phyloP scores from a whole-genome alignment of 1,140 invertebrate genomes.

The Gonioctena quinquepunctata region DNA sequence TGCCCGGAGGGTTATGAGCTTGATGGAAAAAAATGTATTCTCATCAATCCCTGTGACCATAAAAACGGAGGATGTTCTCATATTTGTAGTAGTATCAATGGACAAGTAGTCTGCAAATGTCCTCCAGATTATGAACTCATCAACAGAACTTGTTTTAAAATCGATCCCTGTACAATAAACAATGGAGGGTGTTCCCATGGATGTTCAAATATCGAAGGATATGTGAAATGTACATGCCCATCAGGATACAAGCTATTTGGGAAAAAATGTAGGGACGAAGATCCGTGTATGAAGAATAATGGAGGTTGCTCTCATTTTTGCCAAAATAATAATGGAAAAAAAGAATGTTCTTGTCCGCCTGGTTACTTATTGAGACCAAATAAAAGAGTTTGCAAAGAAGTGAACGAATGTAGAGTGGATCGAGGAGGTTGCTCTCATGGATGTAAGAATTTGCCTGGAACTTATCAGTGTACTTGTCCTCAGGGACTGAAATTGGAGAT shows the following conservation, averaged over 20 bases:
- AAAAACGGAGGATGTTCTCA: conserved; percentile 65
- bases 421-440: conserved; percentile 71
- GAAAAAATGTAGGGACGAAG: conserved; percentile 40
- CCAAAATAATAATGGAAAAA: conserved; percentile 44
- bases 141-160: conserved; percentile 54
- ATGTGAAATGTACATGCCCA: conserved; percentile 57
- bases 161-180: conserved; percentile 55
- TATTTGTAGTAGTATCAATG: conserved; percentile 38
- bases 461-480: conserved; percentile 62
- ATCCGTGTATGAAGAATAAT: conserved; percentile 55
- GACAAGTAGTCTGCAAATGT: conserved; percentile 36
- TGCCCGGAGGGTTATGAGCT: conserved; percentile 64
- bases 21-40: conserved; percentile 56
- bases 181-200: conserved; percentile 57
- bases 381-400: conserved; percentile 61
- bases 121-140: conserved; percentile 36
- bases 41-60: conserved; percentile 58
- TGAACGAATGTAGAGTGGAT: conserved; percentile 68
- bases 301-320: conserved; percentile 71
- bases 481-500: conserved; percentile 54
- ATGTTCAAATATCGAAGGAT: conserved; percentile 43
- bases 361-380: conserved; percentile 59
- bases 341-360: conserved; percentile 63
- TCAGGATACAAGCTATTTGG: conserved; percentile 35
- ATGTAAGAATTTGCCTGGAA: conserved; percentile 71